A percentile compares a stretch with the other conserved stretches of the same genome.
phyloP scores from a whole-genome alignment of 2,797 vertebrate genomes.

The Hirundo rustica region DNA sequence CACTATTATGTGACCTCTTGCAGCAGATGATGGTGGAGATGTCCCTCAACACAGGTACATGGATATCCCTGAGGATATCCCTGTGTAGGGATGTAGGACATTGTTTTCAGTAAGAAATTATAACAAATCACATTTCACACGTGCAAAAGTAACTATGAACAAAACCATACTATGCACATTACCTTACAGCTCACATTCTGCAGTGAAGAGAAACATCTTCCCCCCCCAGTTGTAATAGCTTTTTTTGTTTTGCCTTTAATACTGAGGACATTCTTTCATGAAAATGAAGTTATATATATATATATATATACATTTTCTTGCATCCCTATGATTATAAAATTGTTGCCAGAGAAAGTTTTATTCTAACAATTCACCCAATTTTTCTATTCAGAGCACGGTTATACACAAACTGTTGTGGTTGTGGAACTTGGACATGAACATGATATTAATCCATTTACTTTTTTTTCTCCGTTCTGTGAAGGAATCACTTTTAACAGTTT shows the following conservation, averaged over 20 bases:
- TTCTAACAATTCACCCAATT: not conserved
- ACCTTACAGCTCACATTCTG: not conserved
- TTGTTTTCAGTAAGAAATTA: not conserved
- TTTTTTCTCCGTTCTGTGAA: not conserved
- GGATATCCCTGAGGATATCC: not conserved
- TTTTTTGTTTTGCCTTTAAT: not conserved
- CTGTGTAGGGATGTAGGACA: not conserved
- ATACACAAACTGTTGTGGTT: not conserved
- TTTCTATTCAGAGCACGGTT: not conserved
- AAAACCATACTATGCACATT: not conserved
- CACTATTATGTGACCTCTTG: not conserved
- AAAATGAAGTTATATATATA: not conserved
- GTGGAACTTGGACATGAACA: not conserved
- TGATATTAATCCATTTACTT: not conserved
- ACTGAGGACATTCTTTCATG: not conserved
- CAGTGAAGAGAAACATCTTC: not conserved
- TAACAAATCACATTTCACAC: not conserved
- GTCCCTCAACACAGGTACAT: not conserved
- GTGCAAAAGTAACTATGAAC: not conserved
- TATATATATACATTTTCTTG: not conserved
- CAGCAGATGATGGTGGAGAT: not conserved
- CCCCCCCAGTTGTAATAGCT: fast-evolving
- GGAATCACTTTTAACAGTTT: not conserved
- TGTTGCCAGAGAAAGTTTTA: not conserved
- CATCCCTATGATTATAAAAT: not conserved